A percentile compares a stretch with the other conserved stretches of the same genome.
phyloP scores from a whole-genome alignment of 35 echinoderm and acorn worm species.

The Apostichopus japonicus region DNA sequence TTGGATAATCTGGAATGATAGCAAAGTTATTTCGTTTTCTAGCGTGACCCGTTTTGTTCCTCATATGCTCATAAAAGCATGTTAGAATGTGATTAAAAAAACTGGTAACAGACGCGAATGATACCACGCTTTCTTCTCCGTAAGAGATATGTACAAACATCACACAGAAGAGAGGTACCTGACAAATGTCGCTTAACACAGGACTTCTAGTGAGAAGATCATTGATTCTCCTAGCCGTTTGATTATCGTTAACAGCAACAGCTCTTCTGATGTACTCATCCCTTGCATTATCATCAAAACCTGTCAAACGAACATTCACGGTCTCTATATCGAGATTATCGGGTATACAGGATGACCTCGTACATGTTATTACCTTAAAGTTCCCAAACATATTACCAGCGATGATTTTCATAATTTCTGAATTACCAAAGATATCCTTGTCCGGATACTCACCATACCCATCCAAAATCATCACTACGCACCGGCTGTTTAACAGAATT shows the following conservation, averaged over 20 bases:
- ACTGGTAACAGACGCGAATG: no score
- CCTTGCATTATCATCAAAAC: not conserved
- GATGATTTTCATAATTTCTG: not conserved
- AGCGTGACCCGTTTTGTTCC: no score
- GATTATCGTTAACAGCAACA: not conserved
- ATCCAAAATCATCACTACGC: not conserved
- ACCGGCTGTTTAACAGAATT: not conserved
- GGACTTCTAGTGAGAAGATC: no score
- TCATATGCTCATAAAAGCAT: no score
- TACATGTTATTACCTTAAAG: not conserved
- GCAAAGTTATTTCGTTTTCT: no score
- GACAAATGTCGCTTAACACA: no score
- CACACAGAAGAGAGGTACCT: no score
- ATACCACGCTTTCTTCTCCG: no score
- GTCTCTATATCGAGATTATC: not conserved
- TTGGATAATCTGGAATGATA: no score
- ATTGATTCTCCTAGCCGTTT: not conserved
- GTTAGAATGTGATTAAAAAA: no score
- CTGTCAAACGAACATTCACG: not conserved
- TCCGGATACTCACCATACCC: not conserved
- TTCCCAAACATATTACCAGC: not conserved
- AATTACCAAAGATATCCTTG: not conserved
- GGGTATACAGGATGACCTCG: not conserved
- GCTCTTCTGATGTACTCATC: constrained; percentile 6
- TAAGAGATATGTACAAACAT: no score